A percentile compares a stretch with the other conserved stretches of the same genome.
Conservation (phyloP, 1,140 invertebrate genomes). For the Orius insidiosus region DNA sequence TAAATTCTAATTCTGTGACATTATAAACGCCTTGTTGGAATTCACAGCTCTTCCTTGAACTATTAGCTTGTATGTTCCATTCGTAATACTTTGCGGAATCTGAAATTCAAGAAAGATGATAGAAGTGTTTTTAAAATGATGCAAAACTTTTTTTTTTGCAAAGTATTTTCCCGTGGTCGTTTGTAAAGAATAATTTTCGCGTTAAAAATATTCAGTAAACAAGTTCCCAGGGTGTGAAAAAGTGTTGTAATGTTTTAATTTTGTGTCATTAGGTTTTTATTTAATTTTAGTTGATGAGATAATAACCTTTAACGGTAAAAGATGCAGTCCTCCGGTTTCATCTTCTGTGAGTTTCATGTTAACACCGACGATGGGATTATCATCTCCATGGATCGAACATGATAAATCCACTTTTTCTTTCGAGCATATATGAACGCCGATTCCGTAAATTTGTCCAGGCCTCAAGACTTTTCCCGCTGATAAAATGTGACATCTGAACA, state of each 20-base stretch:
- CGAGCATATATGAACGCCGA: slow-evolving; percentile 3
- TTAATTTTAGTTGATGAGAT: neutral
- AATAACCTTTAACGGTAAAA: slow-evolving; percentile 6
- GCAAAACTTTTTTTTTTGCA: neutral
- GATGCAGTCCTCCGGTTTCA: neutral
- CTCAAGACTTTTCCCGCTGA: neutral
- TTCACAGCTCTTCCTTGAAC: slow-evolving; percentile 9
- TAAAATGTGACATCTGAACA: slow-evolving; percentile 10
- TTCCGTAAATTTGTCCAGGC: slow-evolving; percentile 6
- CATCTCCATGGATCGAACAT: neutral
- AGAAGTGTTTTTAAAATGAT: no score
- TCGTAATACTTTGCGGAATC: slow-evolving; percentile 13
- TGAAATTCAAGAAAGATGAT: slow-evolving; percentile 12
- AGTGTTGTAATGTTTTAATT: neutral
- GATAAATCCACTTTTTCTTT: slow-evolving; percentile 2
- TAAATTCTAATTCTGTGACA: slow-evolving; percentile 7
- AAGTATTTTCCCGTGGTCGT: neutral
- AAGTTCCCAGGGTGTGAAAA: neutral
- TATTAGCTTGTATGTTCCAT: slow-evolving; percentile 13
- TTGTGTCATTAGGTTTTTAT: neutral
- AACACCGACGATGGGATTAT: neutral
- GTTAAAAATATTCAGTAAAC: neutral
- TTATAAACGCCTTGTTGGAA: slow-evolving; percentile 12
- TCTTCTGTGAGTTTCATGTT: neutral
- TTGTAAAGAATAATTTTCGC: neutral